Evolutionary conservation across 2,888 invertebrate species (phyloP).

Genomic region (Nephrotoma appendiculata): DNA sequence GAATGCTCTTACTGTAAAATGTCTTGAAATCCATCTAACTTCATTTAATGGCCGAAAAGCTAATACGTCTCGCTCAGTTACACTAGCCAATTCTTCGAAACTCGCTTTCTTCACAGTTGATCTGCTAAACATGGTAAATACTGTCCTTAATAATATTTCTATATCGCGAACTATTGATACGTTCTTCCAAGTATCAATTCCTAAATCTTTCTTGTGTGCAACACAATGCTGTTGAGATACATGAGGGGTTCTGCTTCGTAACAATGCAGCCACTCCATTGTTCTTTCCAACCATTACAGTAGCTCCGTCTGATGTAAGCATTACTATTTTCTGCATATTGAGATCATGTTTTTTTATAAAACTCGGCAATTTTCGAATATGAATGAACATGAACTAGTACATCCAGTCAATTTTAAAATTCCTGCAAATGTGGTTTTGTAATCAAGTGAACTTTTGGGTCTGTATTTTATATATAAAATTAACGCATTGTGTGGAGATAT

Average conservation of each 20-base stretch:
- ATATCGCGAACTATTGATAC: background rate
- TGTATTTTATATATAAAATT: background rate
- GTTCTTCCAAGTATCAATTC: background rate
- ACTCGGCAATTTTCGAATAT: constrained; percentile 1
- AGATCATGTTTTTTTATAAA: constrained; percentile 3
- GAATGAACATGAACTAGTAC: background rate
- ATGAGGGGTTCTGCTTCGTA: background rate
- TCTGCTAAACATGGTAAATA: constrained; percentile 6
- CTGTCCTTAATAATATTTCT: background rate
- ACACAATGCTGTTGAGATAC: background rate
- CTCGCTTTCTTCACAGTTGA: too few relatives aligned
- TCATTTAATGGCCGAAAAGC: constrained; percentile 5
- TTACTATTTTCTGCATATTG: constrained; percentile 1
- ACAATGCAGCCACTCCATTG: too few relatives aligned
- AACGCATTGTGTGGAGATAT: too few relatives aligned
- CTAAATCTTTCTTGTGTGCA: too few relatives aligned
- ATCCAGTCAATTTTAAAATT: constrained; percentile 3
- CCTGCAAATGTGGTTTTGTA: background rate
- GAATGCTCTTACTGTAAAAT: constrained; percentile 6
- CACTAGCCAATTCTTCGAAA: too few relatives aligned
- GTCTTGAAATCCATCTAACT: constrained; percentile 7
- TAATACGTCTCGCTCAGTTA: constrained; percentile 6
- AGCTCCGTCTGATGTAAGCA: background rate
- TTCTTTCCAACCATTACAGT: constrained; percentile 6
- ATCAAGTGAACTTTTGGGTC: background rate